These are phyloP conservation scores for Pteria penguin DNA, from an alignment of 2,888 invertebrate species.

Conservation along the genomic window DNA sequence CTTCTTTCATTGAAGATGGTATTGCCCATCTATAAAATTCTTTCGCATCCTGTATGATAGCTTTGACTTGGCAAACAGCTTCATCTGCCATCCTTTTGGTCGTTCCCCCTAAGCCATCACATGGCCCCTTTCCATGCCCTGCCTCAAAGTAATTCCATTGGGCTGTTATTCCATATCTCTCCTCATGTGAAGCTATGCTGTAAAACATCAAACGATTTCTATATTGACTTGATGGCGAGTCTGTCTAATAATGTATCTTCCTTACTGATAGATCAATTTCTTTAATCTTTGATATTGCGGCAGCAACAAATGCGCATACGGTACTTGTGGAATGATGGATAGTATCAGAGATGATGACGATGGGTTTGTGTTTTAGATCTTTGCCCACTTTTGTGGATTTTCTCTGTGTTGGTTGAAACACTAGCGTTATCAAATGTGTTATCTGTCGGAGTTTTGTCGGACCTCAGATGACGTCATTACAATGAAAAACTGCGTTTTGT, in stretches of 20 bases:
- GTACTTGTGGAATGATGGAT: conserved; percentile 45
- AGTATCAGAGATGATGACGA: conserved; percentile 49
- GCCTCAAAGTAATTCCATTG: no score
- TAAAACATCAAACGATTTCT: conserved; percentile 34
- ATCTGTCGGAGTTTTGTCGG: no score
- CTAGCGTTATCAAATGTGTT: no score
- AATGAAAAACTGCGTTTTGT: no score
- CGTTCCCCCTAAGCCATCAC: conserved; percentile 39
- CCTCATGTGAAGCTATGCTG: conserved; percentile 20
- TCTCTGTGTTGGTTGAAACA: no score
- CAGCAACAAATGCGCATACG: conserved; percentile 46
- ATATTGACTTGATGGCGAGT: conserved; percentile 42
- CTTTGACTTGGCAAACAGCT: conserved; percentile 12
- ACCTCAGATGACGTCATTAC: no score
- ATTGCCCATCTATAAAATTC: conserved; percentile 27
- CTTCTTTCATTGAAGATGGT: conserved; percentile 19
- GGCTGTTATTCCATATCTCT: conserved; percentile 38
- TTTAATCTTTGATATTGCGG: conserved; percentile 37
- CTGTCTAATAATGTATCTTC: conserved; percentile 35
- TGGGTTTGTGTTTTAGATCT: conserved; percentile 41
- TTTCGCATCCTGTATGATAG: conserved; percentile 24
- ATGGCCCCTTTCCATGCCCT: conserved; percentile 38
- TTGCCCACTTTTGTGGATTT: no score
- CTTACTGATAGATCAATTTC: background rate
- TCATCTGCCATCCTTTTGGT: conserved; percentile 29